Percentiles rank a stretch among this genome's conserved stretches.
These are phyloP conservation scores for Piaya cayana DNA, from an alignment of 2,113 vertebrate genomes.

Conservation along the genomic window DNA sequence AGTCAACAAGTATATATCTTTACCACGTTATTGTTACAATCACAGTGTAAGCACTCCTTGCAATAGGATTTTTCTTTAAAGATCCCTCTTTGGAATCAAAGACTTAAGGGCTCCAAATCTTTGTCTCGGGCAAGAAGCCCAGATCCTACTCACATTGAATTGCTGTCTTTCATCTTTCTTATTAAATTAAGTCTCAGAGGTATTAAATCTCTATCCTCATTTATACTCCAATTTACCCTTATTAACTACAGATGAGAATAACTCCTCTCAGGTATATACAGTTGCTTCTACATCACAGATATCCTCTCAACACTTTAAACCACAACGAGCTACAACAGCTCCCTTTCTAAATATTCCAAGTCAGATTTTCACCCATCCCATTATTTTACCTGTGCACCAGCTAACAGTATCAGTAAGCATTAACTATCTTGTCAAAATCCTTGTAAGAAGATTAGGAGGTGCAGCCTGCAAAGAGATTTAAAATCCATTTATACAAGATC, in stretches of 20 bases:
- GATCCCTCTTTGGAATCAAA: neutral
- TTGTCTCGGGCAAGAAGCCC: neutral
- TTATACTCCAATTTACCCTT: neutral
- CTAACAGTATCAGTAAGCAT: constrained; percentile 42
- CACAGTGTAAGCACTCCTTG: neutral
- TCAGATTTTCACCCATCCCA: constrained; percentile 3
- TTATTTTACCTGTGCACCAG: neutral
- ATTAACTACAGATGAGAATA: constrained; percentile 7
- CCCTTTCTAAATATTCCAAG: constrained; percentile 12
- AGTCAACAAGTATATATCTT: neutral
- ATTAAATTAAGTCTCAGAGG: constrained; percentile 6
- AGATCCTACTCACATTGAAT: neutral
- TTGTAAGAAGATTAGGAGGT: constrained; percentile 45
- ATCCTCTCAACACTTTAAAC: constrained; percentile 14
- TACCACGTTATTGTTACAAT: neutral
- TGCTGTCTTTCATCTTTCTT: neutral
- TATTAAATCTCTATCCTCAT: constrained; percentile 7
- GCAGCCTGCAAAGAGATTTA: constrained; percentile 9
- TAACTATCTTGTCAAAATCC: constrained; percentile 43
- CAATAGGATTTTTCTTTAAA: neutral
- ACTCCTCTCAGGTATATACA: neutral
- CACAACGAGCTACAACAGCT: neutral
- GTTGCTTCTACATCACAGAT: neutral
- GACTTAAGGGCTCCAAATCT: neutral
- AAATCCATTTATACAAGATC: neutral